phyloP scores from a whole-genome alignment of 2,888 invertebrate genomes.

The Mesopsocus fuscifrons region DNA sequence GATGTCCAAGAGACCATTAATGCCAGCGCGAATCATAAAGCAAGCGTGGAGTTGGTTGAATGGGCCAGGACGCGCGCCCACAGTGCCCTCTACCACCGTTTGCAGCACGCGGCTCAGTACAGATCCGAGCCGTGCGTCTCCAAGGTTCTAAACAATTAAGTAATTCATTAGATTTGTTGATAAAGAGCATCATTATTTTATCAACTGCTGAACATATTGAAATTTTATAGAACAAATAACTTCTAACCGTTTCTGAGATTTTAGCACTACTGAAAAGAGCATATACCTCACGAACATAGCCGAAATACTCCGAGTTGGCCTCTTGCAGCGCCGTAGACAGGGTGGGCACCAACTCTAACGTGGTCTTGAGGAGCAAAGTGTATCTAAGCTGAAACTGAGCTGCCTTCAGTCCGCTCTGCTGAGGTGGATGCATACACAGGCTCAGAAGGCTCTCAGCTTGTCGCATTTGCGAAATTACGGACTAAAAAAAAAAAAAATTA shows the following conservation, averaged over 20 bases:
- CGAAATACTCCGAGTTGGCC: constrained; percentile 34
- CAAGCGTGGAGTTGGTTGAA: constrained; percentile 39
- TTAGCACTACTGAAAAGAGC: too few relatives aligned
- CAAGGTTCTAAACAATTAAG: constrained; percentile 20
- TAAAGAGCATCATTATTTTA: too few relatives aligned
- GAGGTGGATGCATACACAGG: constrained; percentile 31
- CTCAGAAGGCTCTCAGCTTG: constrained; percentile 65
- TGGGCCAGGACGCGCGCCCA: constrained; percentile 31
- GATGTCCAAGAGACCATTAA: constrained; percentile 66
- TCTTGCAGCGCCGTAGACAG: constrained; percentile 35
- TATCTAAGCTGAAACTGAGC: constrained; percentile 65
- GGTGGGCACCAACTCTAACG: constrained; percentile 49
- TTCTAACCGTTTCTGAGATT: too few relatives aligned
- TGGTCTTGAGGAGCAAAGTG: constrained; percentile 53
- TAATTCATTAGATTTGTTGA: too few relatives aligned
- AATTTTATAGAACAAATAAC: too few relatives aligned
- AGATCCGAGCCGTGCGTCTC: constrained; percentile 24
- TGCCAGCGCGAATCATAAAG: constrained; percentile 54
- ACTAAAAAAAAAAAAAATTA: constrained; percentile 25
- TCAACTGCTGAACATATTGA: too few relatives aligned
- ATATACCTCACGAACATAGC: constrained; percentile 38
- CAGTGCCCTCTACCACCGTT: constrained; percentile 35
- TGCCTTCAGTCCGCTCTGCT: constrained; percentile 27
- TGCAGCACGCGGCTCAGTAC: constrained; percentile 31
- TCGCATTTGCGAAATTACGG: constrained; percentile 41